Percentiles rank a stretch among this genome's conserved stretches.
Conservation (phyloP, 2,797 vertebrate species). For the Cirrhinus mrigala region DNA sequence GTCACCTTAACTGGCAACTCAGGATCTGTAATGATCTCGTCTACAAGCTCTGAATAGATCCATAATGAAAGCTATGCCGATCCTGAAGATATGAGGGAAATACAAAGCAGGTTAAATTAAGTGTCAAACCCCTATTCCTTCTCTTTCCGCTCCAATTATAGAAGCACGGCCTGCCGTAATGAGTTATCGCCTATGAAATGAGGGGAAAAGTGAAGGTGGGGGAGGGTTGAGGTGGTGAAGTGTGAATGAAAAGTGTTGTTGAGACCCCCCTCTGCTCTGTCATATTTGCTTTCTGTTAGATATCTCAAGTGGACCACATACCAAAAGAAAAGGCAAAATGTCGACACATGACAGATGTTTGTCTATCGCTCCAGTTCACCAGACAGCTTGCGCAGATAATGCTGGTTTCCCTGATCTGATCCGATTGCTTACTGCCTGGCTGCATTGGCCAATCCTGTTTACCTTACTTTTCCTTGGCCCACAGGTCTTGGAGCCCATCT, state of each 20-base stretch:
- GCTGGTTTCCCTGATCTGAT: conserved; percentile 47
- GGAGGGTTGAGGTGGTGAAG: conserved; percentile 11
- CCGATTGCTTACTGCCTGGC: conserved; percentile 33
- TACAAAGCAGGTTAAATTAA: conserved; percentile 49
- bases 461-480: conserved; percentile 11
- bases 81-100: conserved; percentile 3
- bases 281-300: conserved; percentile 13
- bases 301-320: conserved; percentile 26
- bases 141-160: conserved; percentile 41
- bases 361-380: conserved; percentile 40
- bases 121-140: conserved; percentile 40
- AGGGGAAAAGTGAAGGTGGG: conserved; percentile 9
- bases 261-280: neutral
- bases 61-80: conserved; percentile 33
- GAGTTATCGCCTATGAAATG: conserved; percentile 34
- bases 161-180: neutral
- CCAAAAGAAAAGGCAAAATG: conserved; percentile 9
- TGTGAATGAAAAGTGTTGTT: conserved; percentile 23
- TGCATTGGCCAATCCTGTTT: conserved; percentile 45
- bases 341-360: conserved; percentile 41
- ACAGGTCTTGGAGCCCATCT: conserved; percentile 37
- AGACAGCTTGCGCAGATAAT: conserved; percentile 41
- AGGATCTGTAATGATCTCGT: neutral
- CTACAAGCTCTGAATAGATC: conserved; percentile 11
- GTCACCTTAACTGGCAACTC: conserved; percentile 9